Base-by-base conservation (phyloP, 2,888 invertebrate species). In the Macrosoma leucophasiata region DNA sequence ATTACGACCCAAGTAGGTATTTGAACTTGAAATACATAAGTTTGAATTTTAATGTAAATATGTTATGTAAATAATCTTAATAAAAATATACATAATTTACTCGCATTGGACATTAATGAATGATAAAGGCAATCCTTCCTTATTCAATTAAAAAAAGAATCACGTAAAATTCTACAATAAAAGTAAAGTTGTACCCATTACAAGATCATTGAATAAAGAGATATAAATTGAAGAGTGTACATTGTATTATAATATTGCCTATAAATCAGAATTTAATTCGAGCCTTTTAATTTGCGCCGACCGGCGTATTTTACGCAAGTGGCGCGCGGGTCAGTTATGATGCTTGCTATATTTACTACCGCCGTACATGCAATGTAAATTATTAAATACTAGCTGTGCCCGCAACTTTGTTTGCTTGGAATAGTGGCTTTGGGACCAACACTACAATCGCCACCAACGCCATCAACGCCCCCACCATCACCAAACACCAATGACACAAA, bases 201-300 rank as follows among this genome's bases (percentile, higher is more conserved):
- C 46, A 43, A 44, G 48, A 57, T 60, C 56, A 68, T 70, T 68
- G 64, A 64, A 70, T 67, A 61, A 55, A 54, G 46, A 44, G 30
- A 35, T 33, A 52, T 49, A 46, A 51, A 50, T 49, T 36, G 29
- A 36, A 39, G 49, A 36, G 37, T 61, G 55, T 57, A 55, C 68
- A 73, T 75, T 73, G 70, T 73, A 70, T 73, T 68, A 58, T 68
- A 70, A 72, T 72, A 62, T 62, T 48, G 56, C 52, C 53, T 54
- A 63, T 75, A 77, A 76, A 77, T 73, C 72, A 66, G 65, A 54
- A 55, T 57, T 60, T 62, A 64, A 60, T 66, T 67, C 67, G 61
- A 46, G 53, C 59, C 58, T 51, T 61, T 72, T 69, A 68, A 72
- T 69, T 71, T 69, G 56, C 45, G 52, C 61, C 63, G 64, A 57